Conservation (phyloP, 2,888 invertebrate genomes). For the Phyllotreta striolata region DNA sequence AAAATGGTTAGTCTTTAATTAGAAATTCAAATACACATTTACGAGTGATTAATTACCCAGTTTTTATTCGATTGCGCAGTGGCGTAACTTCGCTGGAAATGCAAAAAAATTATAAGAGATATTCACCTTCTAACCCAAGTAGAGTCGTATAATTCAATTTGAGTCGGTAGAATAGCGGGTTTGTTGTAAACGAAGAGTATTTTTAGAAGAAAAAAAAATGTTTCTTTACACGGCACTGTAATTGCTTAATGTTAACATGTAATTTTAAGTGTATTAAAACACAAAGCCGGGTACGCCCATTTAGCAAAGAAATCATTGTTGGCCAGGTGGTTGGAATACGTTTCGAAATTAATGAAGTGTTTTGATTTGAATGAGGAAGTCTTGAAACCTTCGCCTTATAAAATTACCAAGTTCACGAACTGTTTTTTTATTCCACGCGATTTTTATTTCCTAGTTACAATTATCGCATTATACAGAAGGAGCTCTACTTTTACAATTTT, state of each 20-base stretch:
- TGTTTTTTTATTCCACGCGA: neutral
- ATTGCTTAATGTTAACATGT: slow-evolving; percentile 23
- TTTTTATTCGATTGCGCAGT: slow-evolving; percentile 29
- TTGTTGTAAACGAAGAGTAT: no score
- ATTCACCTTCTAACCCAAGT: no score
- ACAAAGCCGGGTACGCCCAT: slow-evolving; percentile 31
- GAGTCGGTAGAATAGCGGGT: no score
- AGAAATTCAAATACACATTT: slow-evolving; percentile 35
- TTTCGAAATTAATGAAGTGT: slow-evolving; percentile 25
- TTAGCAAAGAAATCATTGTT: slow-evolving; percentile 33
- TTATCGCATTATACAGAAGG: no score
- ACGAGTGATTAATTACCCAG: slow-evolving; percentile 33
- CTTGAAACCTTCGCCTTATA: slow-evolving; percentile 16
- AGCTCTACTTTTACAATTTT: no score
- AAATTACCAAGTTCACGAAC: neutral
- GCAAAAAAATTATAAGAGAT: no score
- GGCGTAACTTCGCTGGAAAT: neutral
- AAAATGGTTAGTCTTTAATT: slow-evolving; percentile 36
- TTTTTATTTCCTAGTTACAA: neutral
- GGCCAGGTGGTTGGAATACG: slow-evolving; percentile 32
- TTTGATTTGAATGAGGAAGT: slow-evolving; percentile 25
- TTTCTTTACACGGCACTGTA: slow-evolving; percentile 1
- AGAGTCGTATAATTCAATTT: neutral
- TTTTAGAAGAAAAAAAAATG: neutral
- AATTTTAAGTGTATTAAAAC: slow-evolving; percentile 32